Percentiles rank a stretch among this genome's conserved stretches.
Conservation (phyloP, 1,140 invertebrate species). For the Megalopta genalis region DNA sequence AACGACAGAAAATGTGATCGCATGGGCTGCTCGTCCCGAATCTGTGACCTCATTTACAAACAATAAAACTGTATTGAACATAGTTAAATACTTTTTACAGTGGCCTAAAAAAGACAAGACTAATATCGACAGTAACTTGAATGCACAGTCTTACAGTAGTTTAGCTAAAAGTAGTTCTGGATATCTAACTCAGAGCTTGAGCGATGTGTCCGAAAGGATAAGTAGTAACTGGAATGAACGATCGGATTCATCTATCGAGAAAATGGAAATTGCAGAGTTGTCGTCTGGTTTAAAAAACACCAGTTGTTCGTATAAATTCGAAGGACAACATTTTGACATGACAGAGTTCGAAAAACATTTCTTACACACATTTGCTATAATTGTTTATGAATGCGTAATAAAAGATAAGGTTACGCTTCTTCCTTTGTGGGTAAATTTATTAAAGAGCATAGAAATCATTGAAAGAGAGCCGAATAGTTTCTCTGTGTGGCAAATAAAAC, state of each 20-base stretch:
- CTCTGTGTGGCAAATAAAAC: slow-evolving; percentile 85
- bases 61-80: slow-evolving; percentile 84
- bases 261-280: slow-evolving; percentile 70
- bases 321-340: slow-evolving; percentile 69
- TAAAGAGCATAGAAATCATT: slow-evolving; percentile 82
- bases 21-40: slow-evolving; percentile 84
- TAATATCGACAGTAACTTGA: slow-evolving; percentile 8
- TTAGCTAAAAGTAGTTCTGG: slow-evolving; percentile 43
- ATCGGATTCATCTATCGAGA: slow-evolving; percentile 56
- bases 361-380: slow-evolving; percentile 85
- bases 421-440: slow-evolving; percentile 86
- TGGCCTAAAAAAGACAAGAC: slow-evolving; percentile 48
- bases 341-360: slow-evolving; percentile 82
- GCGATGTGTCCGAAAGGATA: slow-evolving; percentile 4
- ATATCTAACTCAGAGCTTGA: slow-evolving; percentile 30
- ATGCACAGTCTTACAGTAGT: slow-evolving; percentile 14
- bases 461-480: slow-evolving; percentile 76
- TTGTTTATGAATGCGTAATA: slow-evolving; percentile 92
- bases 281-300: slow-evolving; percentile 41
- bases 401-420: slow-evolving; percentile 91
- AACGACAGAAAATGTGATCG: slow-evolving; percentile 88
- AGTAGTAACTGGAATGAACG: slow-evolving; percentile 42
- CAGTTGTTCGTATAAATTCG: slow-evolving; percentile 27
- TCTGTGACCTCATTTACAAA: slow-evolving; percentile 85
- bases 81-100: slow-evolving; percentile 84